These are phyloP conservation scores for Tenodera sinensis DNA, from an alignment of 2,888 invertebrate species.

Conservation along the genomic window DNA sequence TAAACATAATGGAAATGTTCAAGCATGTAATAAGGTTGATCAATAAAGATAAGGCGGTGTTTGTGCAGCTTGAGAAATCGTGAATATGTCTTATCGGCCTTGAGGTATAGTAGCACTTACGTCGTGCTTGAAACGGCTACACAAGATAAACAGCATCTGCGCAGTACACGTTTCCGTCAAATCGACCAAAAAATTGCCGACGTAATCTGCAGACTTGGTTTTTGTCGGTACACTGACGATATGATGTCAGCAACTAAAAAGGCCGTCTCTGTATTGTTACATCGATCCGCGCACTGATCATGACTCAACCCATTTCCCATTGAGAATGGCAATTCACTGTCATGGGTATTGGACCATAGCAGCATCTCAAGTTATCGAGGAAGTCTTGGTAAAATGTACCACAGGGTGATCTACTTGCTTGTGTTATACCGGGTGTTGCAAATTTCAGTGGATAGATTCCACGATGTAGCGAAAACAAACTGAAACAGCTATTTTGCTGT, in stretches of 20 bases:
- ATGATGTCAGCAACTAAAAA: neutral
- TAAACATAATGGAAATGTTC: neutral
- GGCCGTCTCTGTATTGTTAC: neutral
- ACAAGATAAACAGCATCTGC: neutral
- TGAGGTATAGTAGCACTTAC: neutral
- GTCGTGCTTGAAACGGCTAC: neutral
- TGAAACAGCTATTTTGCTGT: too few species aligned
- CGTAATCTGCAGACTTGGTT: neutral
- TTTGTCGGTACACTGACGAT: neutral
- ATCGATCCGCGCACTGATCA: neutral
- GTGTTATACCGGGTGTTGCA: too few species aligned
- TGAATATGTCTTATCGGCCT: neutral
- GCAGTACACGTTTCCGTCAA: neutral
- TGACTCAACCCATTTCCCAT: neutral
- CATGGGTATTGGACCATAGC: neutral
- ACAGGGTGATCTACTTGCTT: too few species aligned
- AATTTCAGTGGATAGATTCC: too few species aligned
- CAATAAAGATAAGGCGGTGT: neutral
- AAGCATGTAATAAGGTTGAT: neutral
- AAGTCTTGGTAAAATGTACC: too few species aligned
- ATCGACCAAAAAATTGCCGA: neutral
- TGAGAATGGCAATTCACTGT: neutral
- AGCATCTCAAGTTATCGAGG: too few species aligned
- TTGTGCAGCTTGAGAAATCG: neutral
- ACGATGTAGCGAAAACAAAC: too few species aligned